phyloP scores from a whole-genome alignment of 2,888 invertebrate species.

The Pyrrhosoma nymphula region DNA sequence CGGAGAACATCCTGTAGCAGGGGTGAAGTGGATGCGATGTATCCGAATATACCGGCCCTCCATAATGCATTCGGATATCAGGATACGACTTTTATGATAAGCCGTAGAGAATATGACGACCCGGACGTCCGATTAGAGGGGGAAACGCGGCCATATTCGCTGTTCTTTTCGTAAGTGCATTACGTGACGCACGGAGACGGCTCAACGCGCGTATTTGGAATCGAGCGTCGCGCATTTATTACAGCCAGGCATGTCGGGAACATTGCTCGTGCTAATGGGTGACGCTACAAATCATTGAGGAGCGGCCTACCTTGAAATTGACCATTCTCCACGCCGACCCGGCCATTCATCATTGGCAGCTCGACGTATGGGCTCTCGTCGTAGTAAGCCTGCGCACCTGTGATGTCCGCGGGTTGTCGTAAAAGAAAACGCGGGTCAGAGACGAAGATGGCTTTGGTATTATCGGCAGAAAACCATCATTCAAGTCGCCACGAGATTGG shows the following conservation, averaged over 20 bases:
- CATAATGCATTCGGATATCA: background rate
- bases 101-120: background rate
- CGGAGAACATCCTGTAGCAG: background rate
- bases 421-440: background rate
- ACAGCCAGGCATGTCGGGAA: background rate
- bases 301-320: background rate
- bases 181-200: background rate
- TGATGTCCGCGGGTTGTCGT: background rate
- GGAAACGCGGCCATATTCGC: background rate
- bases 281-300: background rate
- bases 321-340: background rate
- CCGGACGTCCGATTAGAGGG: background rate
- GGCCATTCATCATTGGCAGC: background rate
- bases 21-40: background rate
- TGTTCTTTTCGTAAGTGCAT: background rate
- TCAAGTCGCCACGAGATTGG: background rate
- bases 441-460: background rate
- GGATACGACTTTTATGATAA: background rate
- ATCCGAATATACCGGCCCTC: background rate
- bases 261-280: background rate
- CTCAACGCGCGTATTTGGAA: background rate
- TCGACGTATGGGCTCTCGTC: background rate
- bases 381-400: background rate
- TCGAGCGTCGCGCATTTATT: background rate
- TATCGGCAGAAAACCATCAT: background rate